phyloP scores from a whole-genome alignment of 1,140 invertebrate genomes.

The silkworm (Bombyx mori) region DNA sequence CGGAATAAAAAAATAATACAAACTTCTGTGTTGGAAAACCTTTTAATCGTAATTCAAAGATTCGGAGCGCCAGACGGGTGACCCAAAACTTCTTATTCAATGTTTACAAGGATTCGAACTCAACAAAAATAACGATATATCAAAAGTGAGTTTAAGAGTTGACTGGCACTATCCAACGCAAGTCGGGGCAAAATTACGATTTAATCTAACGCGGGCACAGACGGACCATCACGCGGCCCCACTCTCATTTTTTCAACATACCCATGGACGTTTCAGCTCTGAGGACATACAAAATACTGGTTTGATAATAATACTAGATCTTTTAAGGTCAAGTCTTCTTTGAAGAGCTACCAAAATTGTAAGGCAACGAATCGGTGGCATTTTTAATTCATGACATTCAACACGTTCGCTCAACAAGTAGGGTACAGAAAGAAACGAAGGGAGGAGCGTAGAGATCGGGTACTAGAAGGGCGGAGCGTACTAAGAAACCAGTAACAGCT shows the following conservation, averaged over 20 bases:
- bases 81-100: constrained; percentile 49
- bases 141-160: constrained; percentile 64
- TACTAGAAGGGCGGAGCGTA: constrained; percentile 52
- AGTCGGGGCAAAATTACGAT: constrained; percentile 42
- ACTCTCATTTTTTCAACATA: constrained; percentile 8
- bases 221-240: constrained; percentile 15
- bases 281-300: background rate
- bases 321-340: background rate
- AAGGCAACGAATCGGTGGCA: constrained; percentile 36
- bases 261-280: background rate
- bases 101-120: constrained; percentile 52
- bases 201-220: constrained; percentile 42
- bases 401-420: constrained; percentile 43
- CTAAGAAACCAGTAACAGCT: constrained; percentile 52
- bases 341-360: background rate
- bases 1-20: too few relatives aligned
- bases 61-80: constrained; percentile 22
- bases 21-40: background rate
- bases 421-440: constrained; percentile 45
- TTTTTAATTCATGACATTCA: constrained; percentile 37
- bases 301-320: background rate
- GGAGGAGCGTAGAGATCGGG: constrained; percentile 55
- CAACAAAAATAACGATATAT: constrained; percentile 63
- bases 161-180: constrained; percentile 40
- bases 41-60: constrained; percentile 24